phyloP scores from a whole-genome alignment of 2,113 vertebrate genomes.

The Mustelus asterias region DNA sequence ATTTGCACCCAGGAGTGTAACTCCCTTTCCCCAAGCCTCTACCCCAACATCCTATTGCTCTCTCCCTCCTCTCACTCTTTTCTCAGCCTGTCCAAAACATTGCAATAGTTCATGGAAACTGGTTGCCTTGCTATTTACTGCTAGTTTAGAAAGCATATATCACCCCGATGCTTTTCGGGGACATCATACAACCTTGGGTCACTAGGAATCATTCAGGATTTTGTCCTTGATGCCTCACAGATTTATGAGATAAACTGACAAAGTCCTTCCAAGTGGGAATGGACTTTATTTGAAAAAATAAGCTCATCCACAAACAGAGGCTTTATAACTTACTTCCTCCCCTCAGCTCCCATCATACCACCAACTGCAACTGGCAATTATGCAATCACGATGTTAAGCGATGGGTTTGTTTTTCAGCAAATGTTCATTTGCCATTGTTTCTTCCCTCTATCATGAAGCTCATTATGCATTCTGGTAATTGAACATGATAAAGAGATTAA shows the following conservation, averaged over 20 bases:
- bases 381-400: neutral
- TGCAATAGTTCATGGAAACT: neutral
- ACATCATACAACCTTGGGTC: neutral
- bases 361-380: neutral
- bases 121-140: neutral
- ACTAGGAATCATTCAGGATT: neutral
- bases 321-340: neutral
- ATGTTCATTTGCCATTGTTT: neutral
- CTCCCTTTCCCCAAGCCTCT: too few relatives aligned
- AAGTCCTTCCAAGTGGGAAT: neutral
- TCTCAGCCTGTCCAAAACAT: neutral
- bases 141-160: neutral
- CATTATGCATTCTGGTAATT: conserved; percentile 24
- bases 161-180: neutral
- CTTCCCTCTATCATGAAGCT: neutral
- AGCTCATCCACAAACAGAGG: neutral
- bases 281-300: neutral
- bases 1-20: neutral
- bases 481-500: conserved; percentile 29
- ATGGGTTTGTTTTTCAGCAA: conserved; percentile 16
- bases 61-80: neutral
- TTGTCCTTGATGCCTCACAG: neutral
- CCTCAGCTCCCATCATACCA: too few relatives aligned
- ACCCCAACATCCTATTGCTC: too few relatives aligned
- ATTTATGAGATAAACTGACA: neutral